These are phyloP conservation scores for Zaprionus africanus DNA, from an alignment of 1,140 invertebrate species.

Conservation along the genomic window DNA sequence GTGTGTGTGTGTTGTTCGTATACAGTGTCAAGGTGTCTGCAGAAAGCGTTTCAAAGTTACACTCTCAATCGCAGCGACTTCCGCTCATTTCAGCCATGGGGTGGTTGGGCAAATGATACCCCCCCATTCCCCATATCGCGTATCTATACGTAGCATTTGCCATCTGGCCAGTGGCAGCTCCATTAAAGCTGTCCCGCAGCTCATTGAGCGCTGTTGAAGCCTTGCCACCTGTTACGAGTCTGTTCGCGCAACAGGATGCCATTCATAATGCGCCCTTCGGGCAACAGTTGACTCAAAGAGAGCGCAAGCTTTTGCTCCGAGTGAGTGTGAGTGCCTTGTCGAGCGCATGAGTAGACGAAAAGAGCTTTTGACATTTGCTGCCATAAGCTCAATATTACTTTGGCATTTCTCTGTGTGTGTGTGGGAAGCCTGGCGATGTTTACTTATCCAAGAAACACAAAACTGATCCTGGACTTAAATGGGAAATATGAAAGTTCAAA, in stretches of 20 bases:
- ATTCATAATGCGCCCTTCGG: conserved; percentile 62
- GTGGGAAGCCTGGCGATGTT: not conserved
- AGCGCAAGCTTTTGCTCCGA: conserved; percentile 26
- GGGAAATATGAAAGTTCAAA: not conserved
- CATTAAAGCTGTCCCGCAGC: conserved; percentile 61
- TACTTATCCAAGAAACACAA: not conserved
- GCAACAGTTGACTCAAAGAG: conserved; percentile 38
- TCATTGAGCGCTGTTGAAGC: conserved; percentile 32
- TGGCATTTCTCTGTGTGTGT: not conserved
- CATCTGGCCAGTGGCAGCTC: conserved; percentile 40
- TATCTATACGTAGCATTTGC: conserved; percentile 2
- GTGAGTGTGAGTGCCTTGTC: conserved; percentile 24
- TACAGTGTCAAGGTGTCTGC: conserved; percentile 74
- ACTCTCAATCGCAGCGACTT: conserved; percentile 43
- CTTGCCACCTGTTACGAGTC: conserved; percentile 76
- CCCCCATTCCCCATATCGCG: not conserved
- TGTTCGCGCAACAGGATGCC: conserved; percentile 75
- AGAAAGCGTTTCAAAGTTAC: conserved; percentile 36
- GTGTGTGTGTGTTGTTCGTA: conserved; percentile 67
- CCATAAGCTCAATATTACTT: not conserved
- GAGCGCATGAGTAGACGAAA: conserved; percentile 49
- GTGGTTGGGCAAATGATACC: conserved; percentile 17
- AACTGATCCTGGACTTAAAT: conserved; percentile 7
- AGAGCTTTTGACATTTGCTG: conserved; percentile 40
- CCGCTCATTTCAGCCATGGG: conserved; percentile 34